Evolutionary conservation across 2,797 vertebrate species (phyloP).

Genomic region (Petrocephalus schoutedeni): DNA sequence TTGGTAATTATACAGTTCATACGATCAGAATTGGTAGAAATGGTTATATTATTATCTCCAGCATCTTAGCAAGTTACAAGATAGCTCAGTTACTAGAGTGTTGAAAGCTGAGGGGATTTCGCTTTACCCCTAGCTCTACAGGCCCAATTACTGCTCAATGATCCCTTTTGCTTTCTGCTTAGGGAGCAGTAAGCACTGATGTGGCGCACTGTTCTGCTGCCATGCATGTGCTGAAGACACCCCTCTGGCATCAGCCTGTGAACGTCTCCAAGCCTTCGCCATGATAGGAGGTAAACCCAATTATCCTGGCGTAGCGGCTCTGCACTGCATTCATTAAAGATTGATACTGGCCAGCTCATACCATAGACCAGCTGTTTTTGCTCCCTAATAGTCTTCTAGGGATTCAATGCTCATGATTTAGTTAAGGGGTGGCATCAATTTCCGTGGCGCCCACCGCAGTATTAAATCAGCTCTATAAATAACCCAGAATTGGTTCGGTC

Average conservation of each 20-base stretch:
- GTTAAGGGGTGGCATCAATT: slow-evolving; percentile 26
- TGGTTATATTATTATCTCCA: neutral
- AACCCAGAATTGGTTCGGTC: slow-evolving; percentile 19
- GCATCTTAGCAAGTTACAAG: neutral
- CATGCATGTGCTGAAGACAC: neutral
- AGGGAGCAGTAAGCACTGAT: neutral
- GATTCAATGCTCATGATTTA: slow-evolving; percentile 26
- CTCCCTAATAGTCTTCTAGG: slow-evolving; percentile 31
- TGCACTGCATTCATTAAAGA: slow-evolving; percentile 32
- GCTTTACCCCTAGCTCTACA: neutral
- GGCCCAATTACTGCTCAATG: slow-evolving; percentile 18
- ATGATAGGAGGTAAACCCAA: slow-evolving; percentile 34
- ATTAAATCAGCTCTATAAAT: slow-evolving; percentile 26
- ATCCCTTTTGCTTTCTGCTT: neutral
- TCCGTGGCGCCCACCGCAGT: slow-evolving; percentile 10
- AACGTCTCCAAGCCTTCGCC: slow-evolving; percentile 6
- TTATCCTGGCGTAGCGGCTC: slow-evolving; percentile 26
- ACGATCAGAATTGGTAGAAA: neutral
- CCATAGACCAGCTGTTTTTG: slow-evolving; percentile 41
- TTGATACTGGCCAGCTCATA: slow-evolving; percentile 34
- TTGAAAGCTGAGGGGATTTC: neutral
- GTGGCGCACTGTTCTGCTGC: neutral
- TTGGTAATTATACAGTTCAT: neutral
- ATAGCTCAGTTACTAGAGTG: neutral
- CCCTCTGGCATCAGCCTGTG: slow-evolving; percentile 1